Evolutionary conservation across 2,113 vertebrate species (phyloP).

Genomic region (Lonchura striata): DNA sequence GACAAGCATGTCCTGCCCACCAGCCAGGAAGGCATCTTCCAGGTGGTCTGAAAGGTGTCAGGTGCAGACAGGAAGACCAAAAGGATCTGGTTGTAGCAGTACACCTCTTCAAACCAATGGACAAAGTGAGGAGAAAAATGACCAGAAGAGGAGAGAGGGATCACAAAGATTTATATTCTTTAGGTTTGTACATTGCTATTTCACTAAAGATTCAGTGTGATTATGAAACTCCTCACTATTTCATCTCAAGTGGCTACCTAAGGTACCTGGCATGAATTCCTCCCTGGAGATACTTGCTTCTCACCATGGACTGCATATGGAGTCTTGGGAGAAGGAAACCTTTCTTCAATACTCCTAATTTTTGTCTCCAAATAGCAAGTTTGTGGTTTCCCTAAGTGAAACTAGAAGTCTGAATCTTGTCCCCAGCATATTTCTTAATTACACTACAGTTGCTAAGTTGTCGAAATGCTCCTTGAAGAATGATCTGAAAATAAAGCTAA

Average conservation of each 20-base stretch:
- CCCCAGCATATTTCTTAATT: neutral
- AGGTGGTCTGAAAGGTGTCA: neutral
- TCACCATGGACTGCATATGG: neutral
- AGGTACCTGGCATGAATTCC: neutral
- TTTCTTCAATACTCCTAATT: neutral
- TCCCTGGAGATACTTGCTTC: neutral
- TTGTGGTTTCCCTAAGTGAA: neutral
- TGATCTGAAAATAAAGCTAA: neutral
- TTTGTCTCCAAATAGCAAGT: neutral
- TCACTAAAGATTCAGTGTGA: neutral
- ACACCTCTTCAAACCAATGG: neutral
- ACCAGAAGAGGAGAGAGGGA: neutral
- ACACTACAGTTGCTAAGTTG: neutral
- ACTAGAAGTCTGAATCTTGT: neutral
- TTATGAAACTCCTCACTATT: neutral
- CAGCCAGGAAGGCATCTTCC: neutral
- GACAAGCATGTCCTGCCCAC: fast-evolving
- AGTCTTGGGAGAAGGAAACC: neutral
- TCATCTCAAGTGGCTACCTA: neutral
- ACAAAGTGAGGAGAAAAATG: neutral
- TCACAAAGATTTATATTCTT: neutral
- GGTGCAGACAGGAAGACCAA: neutral
- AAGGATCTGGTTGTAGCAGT: neutral
- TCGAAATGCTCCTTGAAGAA: neutral
- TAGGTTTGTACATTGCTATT: neutral